Percentiles rank a stretch among this genome's conserved stretches.
phyloP scores from a whole-genome alignment of 2,113 vertebrate genomes.

The Antigone vipio region DNA sequence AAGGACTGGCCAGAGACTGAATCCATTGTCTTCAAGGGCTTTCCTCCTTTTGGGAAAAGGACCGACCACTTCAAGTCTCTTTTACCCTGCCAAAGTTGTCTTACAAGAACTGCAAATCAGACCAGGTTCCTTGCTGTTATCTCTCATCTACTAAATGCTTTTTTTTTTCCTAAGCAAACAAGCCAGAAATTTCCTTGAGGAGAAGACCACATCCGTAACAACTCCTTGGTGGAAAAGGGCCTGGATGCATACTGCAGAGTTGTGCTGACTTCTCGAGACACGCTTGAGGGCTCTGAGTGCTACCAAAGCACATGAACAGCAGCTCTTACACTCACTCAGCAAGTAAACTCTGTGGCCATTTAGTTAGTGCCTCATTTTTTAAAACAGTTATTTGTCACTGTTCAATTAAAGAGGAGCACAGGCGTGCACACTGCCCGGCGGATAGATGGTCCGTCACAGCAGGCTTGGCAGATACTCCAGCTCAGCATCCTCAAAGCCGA shows the following conservation, averaged over 20 bases:
- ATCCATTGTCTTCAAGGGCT: neutral
- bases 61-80: neutral
- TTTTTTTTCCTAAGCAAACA: neutral
- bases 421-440: neutral
- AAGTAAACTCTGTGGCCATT: no score
- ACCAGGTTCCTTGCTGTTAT: no score
- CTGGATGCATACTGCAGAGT: neutral
- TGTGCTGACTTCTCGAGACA: neutral
- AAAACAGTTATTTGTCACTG: neutral
- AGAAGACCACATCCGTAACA: neutral
- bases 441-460: neutral
- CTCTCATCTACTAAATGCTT: neutral
- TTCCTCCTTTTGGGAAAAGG: neutral
- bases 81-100: neutral
- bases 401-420: neutral
- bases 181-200: neutral
- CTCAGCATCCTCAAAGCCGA: neutral
- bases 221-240: neutral
- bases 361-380: neutral
- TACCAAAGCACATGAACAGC: neutral
- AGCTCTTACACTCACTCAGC: neutral
- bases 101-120: neutral
- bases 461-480: neutral
- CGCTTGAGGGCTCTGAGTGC: rapidly evolving
- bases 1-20: neutral